A percentile compares a stretch with the other conserved stretches of the same genome.
Conservation (phyloP, 2,888 invertebrate genomes). For the Stenotaenia linearis region DNA sequence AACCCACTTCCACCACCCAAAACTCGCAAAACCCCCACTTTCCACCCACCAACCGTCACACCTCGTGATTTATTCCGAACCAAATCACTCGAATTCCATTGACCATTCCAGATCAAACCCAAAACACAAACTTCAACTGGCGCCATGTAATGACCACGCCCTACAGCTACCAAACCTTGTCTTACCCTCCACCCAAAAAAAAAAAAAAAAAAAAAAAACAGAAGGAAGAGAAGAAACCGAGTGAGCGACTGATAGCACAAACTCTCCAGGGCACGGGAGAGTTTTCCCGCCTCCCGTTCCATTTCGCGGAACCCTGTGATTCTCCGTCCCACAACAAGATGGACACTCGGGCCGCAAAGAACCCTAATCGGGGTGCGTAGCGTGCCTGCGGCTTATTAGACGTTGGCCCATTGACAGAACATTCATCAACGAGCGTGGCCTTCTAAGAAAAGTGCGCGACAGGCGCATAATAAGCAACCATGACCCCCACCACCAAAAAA, state of each 20-base stretch:
- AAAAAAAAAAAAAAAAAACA: not conserved
- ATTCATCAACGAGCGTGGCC: conserved; percentile 5
- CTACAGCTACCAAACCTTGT: not conserved
- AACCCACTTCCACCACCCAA: no score
- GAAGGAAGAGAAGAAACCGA: not conserved
- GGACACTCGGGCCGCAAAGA: not conserved
- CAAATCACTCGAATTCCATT: no score
- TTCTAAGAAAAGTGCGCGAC: conserved; percentile 3
- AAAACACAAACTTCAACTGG: no score
- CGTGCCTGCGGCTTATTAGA: conserved; percentile 19
- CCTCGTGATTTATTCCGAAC: no score
- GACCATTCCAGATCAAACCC: no score
- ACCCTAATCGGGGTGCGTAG: conserved; percentile 11
- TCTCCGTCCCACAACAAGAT: conserved; percentile 3
- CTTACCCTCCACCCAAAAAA: not conserved
- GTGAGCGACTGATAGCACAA: not conserved
- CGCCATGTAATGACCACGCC: conserved; percentile 10
- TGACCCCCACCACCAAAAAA: not conserved
- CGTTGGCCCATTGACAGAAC: conserved; percentile 15
- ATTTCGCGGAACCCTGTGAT: conserved; percentile 3
- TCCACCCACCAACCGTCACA: no score
- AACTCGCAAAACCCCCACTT: no score
- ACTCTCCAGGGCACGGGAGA: not conserved
- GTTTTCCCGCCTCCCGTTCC: not conserved
- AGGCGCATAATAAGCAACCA: not conserved